Evolutionary conservation across 92 coral and sea anemone genomes (phyloP), one percentile per base, ranked within the genome.

Genomic region (Ricordea florida): DNA sequence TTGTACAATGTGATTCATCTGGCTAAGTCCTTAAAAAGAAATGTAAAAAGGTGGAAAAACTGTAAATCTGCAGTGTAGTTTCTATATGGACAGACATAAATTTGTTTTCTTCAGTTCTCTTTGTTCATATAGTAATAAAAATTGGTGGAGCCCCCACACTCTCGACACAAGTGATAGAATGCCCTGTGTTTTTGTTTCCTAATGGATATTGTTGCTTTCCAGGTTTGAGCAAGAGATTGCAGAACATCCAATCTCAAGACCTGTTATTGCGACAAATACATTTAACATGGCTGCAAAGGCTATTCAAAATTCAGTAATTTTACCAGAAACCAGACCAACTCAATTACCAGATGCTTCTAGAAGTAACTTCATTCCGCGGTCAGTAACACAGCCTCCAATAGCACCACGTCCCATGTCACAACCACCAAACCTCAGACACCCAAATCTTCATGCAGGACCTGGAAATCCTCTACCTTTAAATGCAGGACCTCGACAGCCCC

Each of bases 191-290:
- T 60, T 26, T 24, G 8, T 47, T 62, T 21, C 10, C n/a, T 14
- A 9, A 23, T 21, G 4, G 58, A 10, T 32, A 3, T 37, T 66
- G n/a, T 5, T 55, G 26, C 24, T 22, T 67, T 60, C 26, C 69
- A 94, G 98, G 78, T 94, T 94, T 89, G 98, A 94, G 40, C 93
- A 94, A 74, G 98, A 94, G 75, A 86, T 94, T 18, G 90, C 97
- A 22, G 98, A 80, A 22, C 97, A 94, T 60, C 92, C 97, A 0
- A 61, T 87, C 7, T 17, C 89, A 56, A 82, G 87, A 23, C 94
- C 93, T 35, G 89, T 94, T 22, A 85, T 96, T 25, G 91, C 96
- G 9, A 90, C 99, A 56, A 87, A 78, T 45, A 96, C 99, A 47
- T 96, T 96, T 78, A 82, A 59, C 21, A 83, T 87, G 71, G 98